Evolutionary conservation across 1,140 invertebrate species (phyloP).

Genomic region (Tachypleus tridentatus): DNA sequence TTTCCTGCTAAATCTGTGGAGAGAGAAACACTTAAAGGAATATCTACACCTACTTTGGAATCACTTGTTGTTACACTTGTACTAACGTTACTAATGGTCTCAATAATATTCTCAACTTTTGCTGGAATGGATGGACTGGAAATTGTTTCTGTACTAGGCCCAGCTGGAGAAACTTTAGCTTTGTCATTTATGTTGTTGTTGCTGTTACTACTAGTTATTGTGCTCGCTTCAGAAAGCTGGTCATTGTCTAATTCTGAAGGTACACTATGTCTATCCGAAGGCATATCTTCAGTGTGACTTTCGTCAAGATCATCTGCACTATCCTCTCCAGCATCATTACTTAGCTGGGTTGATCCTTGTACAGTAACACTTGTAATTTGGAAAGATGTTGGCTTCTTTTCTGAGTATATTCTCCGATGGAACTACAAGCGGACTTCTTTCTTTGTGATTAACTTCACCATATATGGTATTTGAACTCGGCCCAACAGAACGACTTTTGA

Average conservation of each 20-base stretch:
- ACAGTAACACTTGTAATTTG: constrained; percentile 83
- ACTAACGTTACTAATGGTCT: neutral
- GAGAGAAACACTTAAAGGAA: neutral
- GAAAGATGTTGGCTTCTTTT: constrained; percentile 71
- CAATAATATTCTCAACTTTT: neutral
- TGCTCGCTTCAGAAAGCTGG: constrained; percentile 19
- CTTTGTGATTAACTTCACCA: too few species aligned
- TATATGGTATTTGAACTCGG: too few species aligned
- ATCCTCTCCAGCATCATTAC: constrained; percentile 77
- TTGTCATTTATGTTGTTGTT: too few species aligned
- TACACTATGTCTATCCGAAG: constrained; percentile 40
- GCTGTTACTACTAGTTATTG: too few species aligned
- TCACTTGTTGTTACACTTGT: neutral
- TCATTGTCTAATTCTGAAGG: constrained; percentile 29
- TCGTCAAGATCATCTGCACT: constrained; percentile 86
- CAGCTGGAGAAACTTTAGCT: neutral
- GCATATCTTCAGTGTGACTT: constrained; percentile 68
- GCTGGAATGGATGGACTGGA: constrained; percentile 14
- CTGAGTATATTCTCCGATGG: neutral
- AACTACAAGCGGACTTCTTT: too few species aligned
- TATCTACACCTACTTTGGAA: neutral
- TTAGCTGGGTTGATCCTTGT: constrained; percentile 49
- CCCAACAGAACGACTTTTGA: too few species aligned
- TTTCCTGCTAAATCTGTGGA: neutral
- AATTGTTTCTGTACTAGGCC: constrained; percentile 5